These are phyloP conservation scores for Olivierus martensii DNA, from an alignment of 1,140 invertebrate genomes.

Conservation along the genomic window DNA sequence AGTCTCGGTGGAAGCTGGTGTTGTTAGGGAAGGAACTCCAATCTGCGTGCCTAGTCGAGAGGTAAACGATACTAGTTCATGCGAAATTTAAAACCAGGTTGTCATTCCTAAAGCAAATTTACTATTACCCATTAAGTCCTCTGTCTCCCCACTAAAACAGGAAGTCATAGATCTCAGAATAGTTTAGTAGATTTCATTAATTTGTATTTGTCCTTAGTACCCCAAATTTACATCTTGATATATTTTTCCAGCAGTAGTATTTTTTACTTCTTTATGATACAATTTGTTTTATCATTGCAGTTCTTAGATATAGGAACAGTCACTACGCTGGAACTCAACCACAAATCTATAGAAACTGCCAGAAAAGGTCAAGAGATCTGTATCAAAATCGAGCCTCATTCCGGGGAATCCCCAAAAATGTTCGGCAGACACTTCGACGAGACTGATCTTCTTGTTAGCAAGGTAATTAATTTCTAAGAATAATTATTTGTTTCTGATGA, in stretches of 20 bases:
- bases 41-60: constrained; percentile 93
- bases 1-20: constrained; percentile 88
- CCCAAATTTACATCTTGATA: no score
- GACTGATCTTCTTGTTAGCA: constrained; percentile 86
- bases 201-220: no score
- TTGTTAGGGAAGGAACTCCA: constrained; percentile 90
- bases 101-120: no score
- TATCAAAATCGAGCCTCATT: constrained; percentile 92
- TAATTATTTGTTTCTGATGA: not conserved
- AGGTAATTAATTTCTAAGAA: constrained; percentile 46
- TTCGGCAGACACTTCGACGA: constrained; percentile 96
- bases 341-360: constrained; percentile 64
- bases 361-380: constrained; percentile 96
- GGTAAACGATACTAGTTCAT: constrained; percentile 42
- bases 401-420: constrained; percentile 95
- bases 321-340: constrained; percentile 86
- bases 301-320: constrained; percentile 90
- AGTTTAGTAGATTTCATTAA: no score
- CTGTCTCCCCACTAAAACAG: no score
- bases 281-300: no score
- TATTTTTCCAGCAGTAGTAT: no score
- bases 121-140: no score
- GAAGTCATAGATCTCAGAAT: no score
- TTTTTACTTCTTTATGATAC: constrained; percentile 2
- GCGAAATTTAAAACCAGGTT: no score